A percentile compares a stretch with the other conserved stretches of the same genome.
Evolutionary conservation across 2,113 vertebrate genomes (phyloP).

Genomic region (Struthidea cinerea): DNA sequence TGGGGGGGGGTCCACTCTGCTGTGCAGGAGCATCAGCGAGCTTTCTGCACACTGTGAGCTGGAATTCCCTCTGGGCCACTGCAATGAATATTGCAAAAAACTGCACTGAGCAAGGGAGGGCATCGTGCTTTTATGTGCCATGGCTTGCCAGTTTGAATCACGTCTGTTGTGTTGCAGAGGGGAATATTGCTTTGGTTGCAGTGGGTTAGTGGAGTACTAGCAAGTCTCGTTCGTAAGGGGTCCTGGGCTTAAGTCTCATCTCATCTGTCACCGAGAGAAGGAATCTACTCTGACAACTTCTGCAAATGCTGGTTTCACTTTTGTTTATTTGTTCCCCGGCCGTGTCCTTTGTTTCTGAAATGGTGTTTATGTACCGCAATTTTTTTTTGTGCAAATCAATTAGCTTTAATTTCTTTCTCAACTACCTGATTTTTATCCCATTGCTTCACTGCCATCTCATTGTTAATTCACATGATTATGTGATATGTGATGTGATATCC

Average conservation of each 20-base stretch:
- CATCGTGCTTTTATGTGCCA: background rate
- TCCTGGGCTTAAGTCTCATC: slow-evolving; percentile 11
- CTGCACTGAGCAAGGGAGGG: background rate
- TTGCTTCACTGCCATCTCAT: slow-evolving; percentile 22
- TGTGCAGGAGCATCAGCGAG: rapidly evolving
- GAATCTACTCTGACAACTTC: slow-evolving; percentile 26
- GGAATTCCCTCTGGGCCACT: background rate
- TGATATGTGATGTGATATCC: slow-evolving; percentile 22
- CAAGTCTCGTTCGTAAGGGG: background rate
- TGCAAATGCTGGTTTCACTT: slow-evolving; percentile 15
- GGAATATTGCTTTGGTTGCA: background rate
- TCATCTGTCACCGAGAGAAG: background rate
- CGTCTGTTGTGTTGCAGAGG: background rate
- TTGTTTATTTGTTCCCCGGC: background rate
- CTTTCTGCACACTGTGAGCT: background rate
- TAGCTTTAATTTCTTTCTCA: slow-evolving; percentile 44
- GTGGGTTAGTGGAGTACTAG: background rate
- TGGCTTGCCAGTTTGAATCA: slow-evolving; percentile 39
- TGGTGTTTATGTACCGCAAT: rapidly evolving
- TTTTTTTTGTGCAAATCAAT: background rate
- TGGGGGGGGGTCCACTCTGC: background rate
- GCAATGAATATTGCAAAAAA: slow-evolving; percentile 16
- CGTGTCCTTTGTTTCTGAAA: background rate
- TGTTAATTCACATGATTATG: slow-evolving; percentile 43
- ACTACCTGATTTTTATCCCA: slow-evolving; percentile 43